phyloP scores from a whole-genome alignment of 2,888 invertebrate genomes.

The Anagyrus pseudococci region DNA sequence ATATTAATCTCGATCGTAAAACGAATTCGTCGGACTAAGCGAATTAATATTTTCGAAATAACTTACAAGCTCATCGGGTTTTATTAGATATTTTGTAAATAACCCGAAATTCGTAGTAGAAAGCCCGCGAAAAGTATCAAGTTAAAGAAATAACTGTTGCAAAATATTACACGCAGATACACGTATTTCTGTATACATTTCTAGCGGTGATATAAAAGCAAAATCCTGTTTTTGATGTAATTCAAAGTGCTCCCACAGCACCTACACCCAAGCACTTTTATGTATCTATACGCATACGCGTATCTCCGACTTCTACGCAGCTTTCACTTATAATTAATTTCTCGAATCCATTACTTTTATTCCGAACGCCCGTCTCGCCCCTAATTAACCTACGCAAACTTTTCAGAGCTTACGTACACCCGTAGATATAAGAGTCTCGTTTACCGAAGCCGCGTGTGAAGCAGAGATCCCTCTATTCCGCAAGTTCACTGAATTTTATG shows the following conservation, averaged over 20 bases:
- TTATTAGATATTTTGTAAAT: no score
- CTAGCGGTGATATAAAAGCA: background rate
- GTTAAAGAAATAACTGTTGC: no score
- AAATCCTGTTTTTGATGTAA: conserved; percentile 10
- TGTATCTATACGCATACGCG: background rate
- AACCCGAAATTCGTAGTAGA: no score
- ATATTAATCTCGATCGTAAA: no score
- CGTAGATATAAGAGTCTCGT: background rate
- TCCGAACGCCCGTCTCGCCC: background rate
- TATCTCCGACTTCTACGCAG: background rate
- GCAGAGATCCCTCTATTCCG: background rate
- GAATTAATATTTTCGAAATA: no score
- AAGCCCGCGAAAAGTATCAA: no score
- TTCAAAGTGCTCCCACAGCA: background rate
- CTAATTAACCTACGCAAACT: background rate
- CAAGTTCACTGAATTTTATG: background rate
- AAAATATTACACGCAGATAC: no score
- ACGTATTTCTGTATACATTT: background rate
- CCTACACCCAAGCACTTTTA: no score
- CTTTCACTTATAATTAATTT: background rate
- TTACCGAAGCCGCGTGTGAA: no score
- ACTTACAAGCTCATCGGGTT: no score
- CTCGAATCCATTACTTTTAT: background rate
- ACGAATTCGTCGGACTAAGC: no score
- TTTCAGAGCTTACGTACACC: background rate